phyloP scores from a whole-genome alignment of 2,113 vertebrate genomes.

The Limanda limanda region DNA sequence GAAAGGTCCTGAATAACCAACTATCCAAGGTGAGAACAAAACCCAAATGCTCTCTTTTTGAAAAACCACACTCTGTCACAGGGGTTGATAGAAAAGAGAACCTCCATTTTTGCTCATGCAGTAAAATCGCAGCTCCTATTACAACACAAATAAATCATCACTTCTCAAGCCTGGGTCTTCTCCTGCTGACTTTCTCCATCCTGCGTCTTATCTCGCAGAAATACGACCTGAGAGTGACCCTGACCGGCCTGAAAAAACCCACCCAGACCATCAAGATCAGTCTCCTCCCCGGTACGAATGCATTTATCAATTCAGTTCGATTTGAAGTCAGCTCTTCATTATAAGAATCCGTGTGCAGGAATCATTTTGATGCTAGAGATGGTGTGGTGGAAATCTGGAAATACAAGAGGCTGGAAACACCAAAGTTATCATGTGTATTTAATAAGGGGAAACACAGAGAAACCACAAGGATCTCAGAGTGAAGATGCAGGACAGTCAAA shows the following conservation, averaged over 20 bases:
- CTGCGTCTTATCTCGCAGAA: conserved; percentile 73
- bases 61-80: not conserved
- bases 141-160: not conserved
- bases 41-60: not conserved
- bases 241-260: conserved; percentile 88
- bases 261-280: conserved; percentile 83
- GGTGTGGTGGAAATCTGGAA: too few relatives aligned
- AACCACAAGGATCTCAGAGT: too few relatives aligned
- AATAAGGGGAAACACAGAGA: too few relatives aligned
- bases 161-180: not conserved
- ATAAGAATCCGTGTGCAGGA: too few relatives aligned
- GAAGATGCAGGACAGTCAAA: too few relatives aligned
- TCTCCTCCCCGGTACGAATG: conserved; percentile 87
- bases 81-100: not conserved
- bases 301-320: not conserved
- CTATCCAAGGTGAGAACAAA: conserved; percentile 85
- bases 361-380: too few relatives aligned
- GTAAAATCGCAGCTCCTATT: not conserved
- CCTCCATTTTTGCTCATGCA: not conserved
- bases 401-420: too few relatives aligned
- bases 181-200: not conserved
- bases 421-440: too few relatives aligned
- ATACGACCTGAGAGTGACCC: conserved; percentile 85
- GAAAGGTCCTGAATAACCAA: conserved; percentile 81
- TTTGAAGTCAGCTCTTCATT: too few relatives aligned